Evolutionary conservation across 2,888 invertebrate genomes (phyloP).

Genomic region (Gandaritis pyraliata): DNA sequence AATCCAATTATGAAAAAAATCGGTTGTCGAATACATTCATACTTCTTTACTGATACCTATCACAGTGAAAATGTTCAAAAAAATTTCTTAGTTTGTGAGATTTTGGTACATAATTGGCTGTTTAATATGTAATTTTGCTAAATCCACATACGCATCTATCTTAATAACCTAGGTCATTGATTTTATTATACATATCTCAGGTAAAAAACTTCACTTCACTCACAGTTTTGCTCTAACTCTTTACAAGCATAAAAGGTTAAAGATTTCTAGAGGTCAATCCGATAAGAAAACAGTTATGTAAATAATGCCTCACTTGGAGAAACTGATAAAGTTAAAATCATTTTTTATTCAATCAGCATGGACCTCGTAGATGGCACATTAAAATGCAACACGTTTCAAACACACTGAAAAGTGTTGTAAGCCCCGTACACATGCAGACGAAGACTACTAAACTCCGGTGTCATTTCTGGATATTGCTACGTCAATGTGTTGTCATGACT

Average conservation of each 20-base stretch:
- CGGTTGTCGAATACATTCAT: neutral
- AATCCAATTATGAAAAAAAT: neutral
- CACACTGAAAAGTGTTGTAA: constrained; percentile 2
- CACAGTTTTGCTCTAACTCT: too few species aligned
- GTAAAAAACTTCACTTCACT: too few species aligned
- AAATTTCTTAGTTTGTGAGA: too few species aligned
- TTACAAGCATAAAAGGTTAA: neutral
- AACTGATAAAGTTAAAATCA: neutral
- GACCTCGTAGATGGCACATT: neutral
- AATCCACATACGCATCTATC: too few species aligned
- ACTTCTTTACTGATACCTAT: too few species aligned
- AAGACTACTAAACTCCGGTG: neutral
- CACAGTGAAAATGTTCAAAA: too few species aligned
- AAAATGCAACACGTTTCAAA: neutral
- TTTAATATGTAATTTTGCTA: too few species aligned
- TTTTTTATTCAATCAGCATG: constrained; percentile 6
- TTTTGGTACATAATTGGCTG: too few species aligned
- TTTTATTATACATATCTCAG: too few species aligned
- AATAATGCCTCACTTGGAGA: neutral
- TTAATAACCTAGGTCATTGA: too few species aligned
- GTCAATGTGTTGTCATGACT: constrained; percentile 9
- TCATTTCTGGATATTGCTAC: neutral
- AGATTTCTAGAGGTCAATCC: neutral
- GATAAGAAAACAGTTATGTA: neutral
- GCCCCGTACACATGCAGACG: neutral